phyloP scores from a whole-genome alignment of 1,140 invertebrate species.

The Littorina saxatilis region DNA sequence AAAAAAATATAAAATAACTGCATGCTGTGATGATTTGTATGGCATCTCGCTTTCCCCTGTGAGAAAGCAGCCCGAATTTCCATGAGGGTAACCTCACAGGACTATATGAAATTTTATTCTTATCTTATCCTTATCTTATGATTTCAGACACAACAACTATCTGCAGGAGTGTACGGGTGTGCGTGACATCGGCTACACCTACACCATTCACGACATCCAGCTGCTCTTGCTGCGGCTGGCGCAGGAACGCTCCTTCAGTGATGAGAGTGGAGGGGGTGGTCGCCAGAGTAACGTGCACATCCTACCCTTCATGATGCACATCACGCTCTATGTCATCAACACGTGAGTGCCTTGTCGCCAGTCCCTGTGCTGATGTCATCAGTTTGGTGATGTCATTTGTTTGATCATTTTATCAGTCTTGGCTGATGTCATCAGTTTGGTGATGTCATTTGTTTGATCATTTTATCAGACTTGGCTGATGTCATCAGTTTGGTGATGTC shows the following conservation, averaged over 20 bases:
- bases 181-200: constrained; percentile 76
- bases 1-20: too few relatives aligned
- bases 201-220: constrained; percentile 96
- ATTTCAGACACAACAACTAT: constrained; percentile 77
- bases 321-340: constrained; percentile 96
- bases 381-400: too few relatives aligned
- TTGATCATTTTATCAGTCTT: background rate
- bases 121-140: too few relatives aligned
- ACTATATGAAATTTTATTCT: too few relatives aligned
- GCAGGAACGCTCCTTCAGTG: constrained; percentile 95
- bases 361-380: background rate
- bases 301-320: constrained; percentile 94
- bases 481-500: too few relatives aligned
- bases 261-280: constrained; percentile 95
- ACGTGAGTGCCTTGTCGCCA: constrained; percentile 82
- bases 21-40: too few relatives aligned
- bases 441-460: too few relatives aligned
- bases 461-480: too few relatives aligned
- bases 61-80: too few relatives aligned
- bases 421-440: background rate
- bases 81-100: too few relatives aligned
- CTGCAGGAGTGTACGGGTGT: constrained; percentile 75
- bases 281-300: constrained; percentile 98
- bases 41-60: too few relatives aligned
- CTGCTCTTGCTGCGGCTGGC: constrained; percentile 92